These are phyloP conservation scores for Pholis gunnellus DNA, from an alignment of 2,113 vertebrate genomes.

Conservation along the genomic window DNA sequence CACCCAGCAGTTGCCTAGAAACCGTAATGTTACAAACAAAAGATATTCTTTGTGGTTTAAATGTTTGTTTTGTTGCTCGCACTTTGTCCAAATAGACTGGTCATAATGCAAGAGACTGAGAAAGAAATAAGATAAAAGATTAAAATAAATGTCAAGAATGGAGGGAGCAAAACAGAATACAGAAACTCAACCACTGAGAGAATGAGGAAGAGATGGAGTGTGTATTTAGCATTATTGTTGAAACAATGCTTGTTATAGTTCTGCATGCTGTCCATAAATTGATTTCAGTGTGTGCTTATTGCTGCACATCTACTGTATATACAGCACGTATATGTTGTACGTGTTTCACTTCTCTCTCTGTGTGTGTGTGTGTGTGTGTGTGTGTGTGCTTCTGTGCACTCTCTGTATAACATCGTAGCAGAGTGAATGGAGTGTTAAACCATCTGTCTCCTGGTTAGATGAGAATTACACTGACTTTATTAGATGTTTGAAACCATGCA, in stretches of 20 bases:
- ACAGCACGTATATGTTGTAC: slow-evolving; percentile 15
- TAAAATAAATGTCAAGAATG: neutral
- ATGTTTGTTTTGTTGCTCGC: slow-evolving; percentile 21
- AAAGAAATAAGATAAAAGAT: neutral
- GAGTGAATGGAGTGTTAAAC: slow-evolving; percentile 71
- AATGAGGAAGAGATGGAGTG: neutral
- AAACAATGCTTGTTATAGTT: neutral
- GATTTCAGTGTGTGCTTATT: slow-evolving; percentile 15
- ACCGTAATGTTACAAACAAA: slow-evolving; percentile 25
- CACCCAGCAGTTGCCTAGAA: slow-evolving; percentile 13
- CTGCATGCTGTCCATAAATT: neutral
- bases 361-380: slow-evolving; percentile 8
- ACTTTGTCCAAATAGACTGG: slow-evolving; percentile 7
- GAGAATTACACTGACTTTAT: slow-evolving; percentile 76
- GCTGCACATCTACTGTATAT: slow-evolving; percentile 1
- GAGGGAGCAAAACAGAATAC: neutral
- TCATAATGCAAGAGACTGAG: neutral
- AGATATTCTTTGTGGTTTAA: slow-evolving; percentile 7
- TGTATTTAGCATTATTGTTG: neutral
- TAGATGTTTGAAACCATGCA: slow-evolving; percentile 76
- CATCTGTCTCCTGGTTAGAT: slow-evolving; percentile 79
- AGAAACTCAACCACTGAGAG: neutral
- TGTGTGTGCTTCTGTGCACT: slow-evolving; percentile 31
- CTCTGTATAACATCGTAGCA: slow-evolving; percentile 61
- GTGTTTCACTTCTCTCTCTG: neutral